Base-by-base conservation (phyloP, 2,797 vertebrate genomes). In the Danio kyathit region DNA sequence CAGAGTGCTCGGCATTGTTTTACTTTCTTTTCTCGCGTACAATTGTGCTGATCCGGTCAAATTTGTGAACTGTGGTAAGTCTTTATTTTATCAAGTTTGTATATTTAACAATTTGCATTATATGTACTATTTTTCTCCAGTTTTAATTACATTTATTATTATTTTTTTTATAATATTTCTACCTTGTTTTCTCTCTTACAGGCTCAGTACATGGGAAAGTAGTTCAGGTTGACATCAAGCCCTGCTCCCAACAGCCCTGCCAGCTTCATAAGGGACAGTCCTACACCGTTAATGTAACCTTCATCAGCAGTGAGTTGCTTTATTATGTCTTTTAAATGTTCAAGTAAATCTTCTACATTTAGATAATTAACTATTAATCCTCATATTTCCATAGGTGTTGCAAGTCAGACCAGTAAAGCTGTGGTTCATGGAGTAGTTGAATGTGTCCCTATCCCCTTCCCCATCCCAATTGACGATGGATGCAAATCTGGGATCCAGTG, bases 401-500 rank as follows among this genome's bases (percentile, higher is more conserved):
- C 79, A 2, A 97, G 95, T 80, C 59, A 94, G 66, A 91, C 90
- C 0, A 95, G 95, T 87, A 94, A 87, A 79, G 98, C 97, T 0
- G 76, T 81, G 19, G 97, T 99, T 17, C 94, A 96, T 0, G 97
- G 98, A 0, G 85, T 97, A 16, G 81, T 99, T 17, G 77, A 92
- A 38, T 93, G 90, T 0, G 13, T 98, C 67, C 89, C 95, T 0
- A 0, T 99, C 48, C 95, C 95, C 1, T 99, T 96, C 83, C 90
- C 93, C 21, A 97, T 99, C 80, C 96, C 97, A 7, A 78, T 89
- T 14, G 83, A 95, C 0, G 97, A 99, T 7, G 98, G 97, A 72
- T 99, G 97, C 92, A 96, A 96, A 88, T 95, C 92, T 5, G 98
- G 98, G 67, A 96, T 99, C 85, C 83, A 76, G 70, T 99, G 98